Conservation (phyloP, 2,797 vertebrate species). For the Xiphorhynchus erythropygius region DNA sequence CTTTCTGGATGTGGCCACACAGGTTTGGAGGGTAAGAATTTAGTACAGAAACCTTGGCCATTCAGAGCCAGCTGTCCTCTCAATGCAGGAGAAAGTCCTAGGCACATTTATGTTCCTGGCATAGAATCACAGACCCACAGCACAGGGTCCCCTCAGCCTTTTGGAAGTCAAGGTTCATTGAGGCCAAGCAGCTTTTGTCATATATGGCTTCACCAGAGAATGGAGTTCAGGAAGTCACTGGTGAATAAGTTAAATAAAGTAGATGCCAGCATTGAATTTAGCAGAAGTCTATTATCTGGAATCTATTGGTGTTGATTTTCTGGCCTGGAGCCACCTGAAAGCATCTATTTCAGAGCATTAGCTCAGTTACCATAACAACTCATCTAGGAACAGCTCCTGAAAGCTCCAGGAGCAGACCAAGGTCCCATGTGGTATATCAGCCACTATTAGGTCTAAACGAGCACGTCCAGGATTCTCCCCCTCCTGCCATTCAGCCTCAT, state of each 20-base stretch:
- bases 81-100: neutral
- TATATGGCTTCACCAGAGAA: neutral
- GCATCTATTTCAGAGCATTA: conserved; percentile 40
- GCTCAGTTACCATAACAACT: conserved; percentile 67
- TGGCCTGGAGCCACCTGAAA: conserved; percentile 56
- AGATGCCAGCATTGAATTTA: neutral
- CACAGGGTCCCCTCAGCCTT: neutral
- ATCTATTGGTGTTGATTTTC: conserved; percentile 59
- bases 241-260: conserved; percentile 54
- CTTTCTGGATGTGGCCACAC: neutral
- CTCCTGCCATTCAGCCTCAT: neutral
- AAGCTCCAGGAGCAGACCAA: neutral
- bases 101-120: neutral
- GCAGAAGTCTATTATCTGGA: conserved; percentile 54
- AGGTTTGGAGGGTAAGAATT: neutral
- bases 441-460: neutral
- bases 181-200: neutral
- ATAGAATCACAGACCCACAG: neutral
- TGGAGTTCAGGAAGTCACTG: conserved; percentile 23
- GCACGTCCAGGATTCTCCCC: neutral
- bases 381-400: conserved; percentile 3
- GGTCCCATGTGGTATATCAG: neutral
- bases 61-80: neutral
- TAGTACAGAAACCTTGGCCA: neutral
- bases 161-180: neutral